Conservation (phyloP, 64 coral and sea anemone genomes). For the Acropora tenuis region DNA sequence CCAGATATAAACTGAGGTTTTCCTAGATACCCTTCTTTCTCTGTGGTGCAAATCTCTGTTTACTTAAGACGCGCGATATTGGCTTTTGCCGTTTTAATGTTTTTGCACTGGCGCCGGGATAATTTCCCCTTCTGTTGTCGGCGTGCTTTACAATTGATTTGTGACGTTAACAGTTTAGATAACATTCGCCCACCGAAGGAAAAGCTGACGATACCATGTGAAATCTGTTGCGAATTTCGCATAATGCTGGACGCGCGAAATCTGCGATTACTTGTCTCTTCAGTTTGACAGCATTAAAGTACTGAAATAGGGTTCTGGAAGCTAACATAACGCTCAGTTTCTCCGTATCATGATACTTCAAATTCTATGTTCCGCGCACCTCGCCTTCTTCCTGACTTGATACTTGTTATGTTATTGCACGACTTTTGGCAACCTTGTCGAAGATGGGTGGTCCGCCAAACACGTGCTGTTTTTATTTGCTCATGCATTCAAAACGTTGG, state of each 20-base stretch:
- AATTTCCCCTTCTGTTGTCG: slow-evolving; percentile 24
- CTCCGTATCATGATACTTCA: background rate
- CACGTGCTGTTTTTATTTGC: slow-evolving; percentile 24
- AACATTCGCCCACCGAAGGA: background rate
- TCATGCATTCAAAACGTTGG: background rate
- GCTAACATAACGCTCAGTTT: background rate
- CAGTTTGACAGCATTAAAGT: background rate
- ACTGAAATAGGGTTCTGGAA: background rate
- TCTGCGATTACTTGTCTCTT: background rate
- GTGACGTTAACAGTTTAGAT: slow-evolving; percentile 24
- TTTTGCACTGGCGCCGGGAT: slow-evolving; percentile 33
- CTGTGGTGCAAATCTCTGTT: background rate
- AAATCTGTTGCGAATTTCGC: slow-evolving; percentile 36
- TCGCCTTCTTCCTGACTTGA: slow-evolving; percentile 13
- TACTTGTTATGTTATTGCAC: slow-evolving; percentile 28
- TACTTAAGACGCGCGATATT: slow-evolving; percentile 8
- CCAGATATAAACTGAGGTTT: background rate
- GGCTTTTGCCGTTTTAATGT: background rate
- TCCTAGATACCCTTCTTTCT: background rate
- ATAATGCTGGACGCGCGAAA: background rate
- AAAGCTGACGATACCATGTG: background rate
- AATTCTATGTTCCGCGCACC: background rate
- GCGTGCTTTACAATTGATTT: slow-evolving; percentile 16
- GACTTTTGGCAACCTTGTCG: slow-evolving; percentile 14
- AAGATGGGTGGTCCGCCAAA: background rate